phyloP scores from a whole-genome alignment of 92 coral and sea anemone genomes.

The Palythoa grandis region DNA sequence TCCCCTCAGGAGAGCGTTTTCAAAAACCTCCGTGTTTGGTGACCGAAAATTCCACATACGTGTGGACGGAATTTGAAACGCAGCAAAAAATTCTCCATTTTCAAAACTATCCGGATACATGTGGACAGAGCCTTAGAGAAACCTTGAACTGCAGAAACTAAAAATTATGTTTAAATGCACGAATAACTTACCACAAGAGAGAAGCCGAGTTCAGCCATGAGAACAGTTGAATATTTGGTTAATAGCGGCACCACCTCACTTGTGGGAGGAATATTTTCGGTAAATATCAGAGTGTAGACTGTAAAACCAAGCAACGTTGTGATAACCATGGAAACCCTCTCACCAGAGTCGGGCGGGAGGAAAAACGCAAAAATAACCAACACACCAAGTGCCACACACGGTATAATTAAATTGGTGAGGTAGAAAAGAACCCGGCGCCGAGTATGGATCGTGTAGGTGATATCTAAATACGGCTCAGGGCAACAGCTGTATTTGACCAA shows the following conservation, averaged over 20 bases:
- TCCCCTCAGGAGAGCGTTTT: too few relatives aligned
- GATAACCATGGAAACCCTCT: conserved; percentile 88
- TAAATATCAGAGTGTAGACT: conserved; percentile 87
- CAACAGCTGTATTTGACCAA: conserved; percentile 92
- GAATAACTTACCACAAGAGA: conserved; percentile 65
- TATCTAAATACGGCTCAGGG: conserved; percentile 83
- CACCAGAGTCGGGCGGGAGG: conserved; percentile 92
- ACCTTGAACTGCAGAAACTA: too few relatives aligned
- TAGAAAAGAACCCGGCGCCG: conserved; percentile 82
- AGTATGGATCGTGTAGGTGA: conserved; percentile 77
- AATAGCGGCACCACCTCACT: conserved; percentile 91
- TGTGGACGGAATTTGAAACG: too few relatives aligned
- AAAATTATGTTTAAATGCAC: neutral
- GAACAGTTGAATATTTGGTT: conserved; percentile 83
- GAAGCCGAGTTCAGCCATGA: conserved; percentile 78
- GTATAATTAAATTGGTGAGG: conserved; percentile 82
- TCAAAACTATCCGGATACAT: too few relatives aligned
- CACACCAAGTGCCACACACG: conserved; percentile 85
- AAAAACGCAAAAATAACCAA: conserved; percentile 83
- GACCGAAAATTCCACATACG: too few relatives aligned
- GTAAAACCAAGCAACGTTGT: conserved; percentile 91
- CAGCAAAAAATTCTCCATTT: too few relatives aligned
- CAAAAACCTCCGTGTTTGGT: too few relatives aligned
- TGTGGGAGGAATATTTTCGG: conserved; percentile 90
- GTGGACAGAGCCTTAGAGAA: too few relatives aligned